Evolutionary conservation across 2,888 invertebrate species (phyloP).

Genomic region (Crematogaster levior): DNA sequence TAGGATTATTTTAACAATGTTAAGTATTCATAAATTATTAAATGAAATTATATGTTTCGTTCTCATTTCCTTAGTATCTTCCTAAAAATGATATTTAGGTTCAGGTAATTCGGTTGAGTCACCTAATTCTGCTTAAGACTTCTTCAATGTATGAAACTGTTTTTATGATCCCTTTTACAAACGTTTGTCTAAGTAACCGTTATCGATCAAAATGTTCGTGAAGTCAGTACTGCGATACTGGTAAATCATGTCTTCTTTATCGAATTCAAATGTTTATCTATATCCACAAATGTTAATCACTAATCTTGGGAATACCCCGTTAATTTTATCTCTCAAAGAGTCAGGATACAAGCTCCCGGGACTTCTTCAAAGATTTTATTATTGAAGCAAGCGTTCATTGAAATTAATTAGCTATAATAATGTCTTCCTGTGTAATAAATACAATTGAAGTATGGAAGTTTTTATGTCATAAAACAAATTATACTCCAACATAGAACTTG

Average conservation of each 20-base stretch:
- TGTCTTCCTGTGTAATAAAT: background rate
- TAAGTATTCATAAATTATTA: background rate
- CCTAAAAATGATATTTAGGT: background rate
- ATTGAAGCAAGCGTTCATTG: too few species aligned
- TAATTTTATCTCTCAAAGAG: background rate
- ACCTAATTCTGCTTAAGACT: background rate
- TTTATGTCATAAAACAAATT: background rate
- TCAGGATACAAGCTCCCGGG: too few species aligned
- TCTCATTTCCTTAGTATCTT: background rate
- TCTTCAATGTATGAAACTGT: background rate
- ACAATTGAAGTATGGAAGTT: background rate
- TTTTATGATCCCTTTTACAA: background rate
- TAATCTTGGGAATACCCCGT: background rate
- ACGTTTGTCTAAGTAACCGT: background rate
- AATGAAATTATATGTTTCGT: background rate
- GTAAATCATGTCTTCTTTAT: background rate
- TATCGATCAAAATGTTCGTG: background rate
- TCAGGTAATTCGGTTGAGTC: background rate
- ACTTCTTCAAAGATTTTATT: too few species aligned
- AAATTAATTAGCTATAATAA: background rate
- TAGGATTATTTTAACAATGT: background rate
- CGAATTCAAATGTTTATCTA: too few species aligned
- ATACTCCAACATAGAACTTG: background rate
- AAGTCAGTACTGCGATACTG: background rate
- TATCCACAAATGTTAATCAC: too few species aligned